Conservation (phyloP, 2,797 vertebrate species). For the Parauchenoglanis punctatus region DNA sequence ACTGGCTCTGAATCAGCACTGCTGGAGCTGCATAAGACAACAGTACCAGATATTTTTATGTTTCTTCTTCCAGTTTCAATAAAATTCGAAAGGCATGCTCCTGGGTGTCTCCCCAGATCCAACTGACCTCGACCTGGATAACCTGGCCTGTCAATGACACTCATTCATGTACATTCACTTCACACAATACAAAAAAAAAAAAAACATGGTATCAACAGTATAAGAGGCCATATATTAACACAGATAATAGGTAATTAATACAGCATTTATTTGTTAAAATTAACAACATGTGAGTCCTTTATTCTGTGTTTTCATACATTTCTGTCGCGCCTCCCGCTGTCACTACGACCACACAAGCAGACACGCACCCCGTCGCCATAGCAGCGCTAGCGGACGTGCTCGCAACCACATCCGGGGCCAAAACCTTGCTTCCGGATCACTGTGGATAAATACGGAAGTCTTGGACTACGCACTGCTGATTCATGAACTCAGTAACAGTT, state of each 20-base stretch:
- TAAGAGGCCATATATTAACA: not conserved
- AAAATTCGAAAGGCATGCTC: not conserved
- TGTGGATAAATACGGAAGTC: no score
- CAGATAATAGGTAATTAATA: not conserved
- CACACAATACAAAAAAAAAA: not conserved
- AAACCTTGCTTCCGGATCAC: no score
- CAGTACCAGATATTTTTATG: not conserved
- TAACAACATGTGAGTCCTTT: not conserved
- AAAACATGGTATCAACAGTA: not conserved
- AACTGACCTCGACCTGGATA: constrained; percentile 19
- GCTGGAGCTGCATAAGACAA: not conserved
- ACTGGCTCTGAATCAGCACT: constrained; percentile 3
- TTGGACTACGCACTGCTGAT: no score
- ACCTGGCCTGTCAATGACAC: not conserved
- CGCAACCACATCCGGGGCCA: no score
- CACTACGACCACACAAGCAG: no score
- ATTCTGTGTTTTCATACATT: not conserved
- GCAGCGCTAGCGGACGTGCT: no score
- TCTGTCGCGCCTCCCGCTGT: no score
- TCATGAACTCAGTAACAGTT: no score
- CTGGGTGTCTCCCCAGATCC: constrained; percentile 8
- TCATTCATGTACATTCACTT: not conserved
- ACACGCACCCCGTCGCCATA: no score
- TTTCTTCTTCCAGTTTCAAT: not conserved
- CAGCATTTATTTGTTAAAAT: not conserved